Evolutionary conservation across 2,797 vertebrate species (phyloP).

Genomic region (Aplochiton taeniatus): DNA sequence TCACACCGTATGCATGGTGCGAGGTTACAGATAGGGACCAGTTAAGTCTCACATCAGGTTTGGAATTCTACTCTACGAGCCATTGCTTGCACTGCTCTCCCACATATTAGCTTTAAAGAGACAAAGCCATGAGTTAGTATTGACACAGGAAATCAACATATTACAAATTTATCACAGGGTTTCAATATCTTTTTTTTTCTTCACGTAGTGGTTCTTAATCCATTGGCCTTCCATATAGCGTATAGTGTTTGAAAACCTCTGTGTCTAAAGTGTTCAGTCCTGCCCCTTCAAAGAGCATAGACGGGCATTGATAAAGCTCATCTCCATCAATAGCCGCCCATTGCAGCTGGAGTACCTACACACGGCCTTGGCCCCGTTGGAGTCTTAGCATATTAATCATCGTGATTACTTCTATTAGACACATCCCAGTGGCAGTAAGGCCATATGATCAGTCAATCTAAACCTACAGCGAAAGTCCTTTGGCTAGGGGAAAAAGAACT

Average conservation of each 20-base stretch:
- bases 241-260: constrained; percentile 25
- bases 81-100: constrained; percentile 16
- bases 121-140: constrained; percentile 28
- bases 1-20: no score
- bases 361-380: constrained; percentile 15
- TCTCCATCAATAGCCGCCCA: constrained; percentile 31
- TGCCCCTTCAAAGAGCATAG: no score
- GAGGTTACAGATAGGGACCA: constrained; percentile 22
- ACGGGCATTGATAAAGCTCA: no score
- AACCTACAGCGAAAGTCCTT: constrained; percentile 9
- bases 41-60: constrained; percentile 19
- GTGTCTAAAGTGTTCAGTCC: constrained; percentile 27
- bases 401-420: constrained; percentile 14
- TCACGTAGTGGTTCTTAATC: constrained; percentile 67
- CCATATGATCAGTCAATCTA: constrained; percentile 36
- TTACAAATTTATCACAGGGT: constrained; percentile 40
- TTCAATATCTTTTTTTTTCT: constrained; percentile 21
- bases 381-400: constrained; percentile 16
- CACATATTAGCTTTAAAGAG: constrained; percentile 36
- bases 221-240: constrained; percentile 41
- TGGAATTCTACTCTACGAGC: constrained; percentile 8
- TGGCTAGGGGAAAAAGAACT: no score
- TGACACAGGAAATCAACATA: constrained; percentile 28
- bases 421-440: constrained; percentile 40
- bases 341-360: constrained; percentile 47